Conservation (phyloP, 1,140 invertebrate genomes). For the Elysia chlorotica region DNA sequence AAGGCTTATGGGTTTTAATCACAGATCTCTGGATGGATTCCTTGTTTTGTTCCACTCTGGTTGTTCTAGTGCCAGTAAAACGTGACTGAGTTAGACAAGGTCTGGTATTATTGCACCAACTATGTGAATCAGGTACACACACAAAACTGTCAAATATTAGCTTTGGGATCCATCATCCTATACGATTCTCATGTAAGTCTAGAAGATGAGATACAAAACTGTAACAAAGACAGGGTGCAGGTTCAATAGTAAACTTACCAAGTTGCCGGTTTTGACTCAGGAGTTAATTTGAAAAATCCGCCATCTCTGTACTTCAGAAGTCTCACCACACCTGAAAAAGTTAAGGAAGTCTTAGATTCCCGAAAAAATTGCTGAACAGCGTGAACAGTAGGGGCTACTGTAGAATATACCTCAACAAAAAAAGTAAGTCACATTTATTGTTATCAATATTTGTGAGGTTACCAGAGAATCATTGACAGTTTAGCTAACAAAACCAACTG, state of each 20-base stretch:
- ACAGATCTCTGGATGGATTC: too few relatives aligned
- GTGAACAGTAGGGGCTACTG: background rate
- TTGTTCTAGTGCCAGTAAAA: background rate
- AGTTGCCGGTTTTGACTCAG: conserved; percentile 16
- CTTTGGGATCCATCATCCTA: background rate
- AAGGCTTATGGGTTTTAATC: too few relatives aligned
- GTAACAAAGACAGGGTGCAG: background rate
- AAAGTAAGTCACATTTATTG: too few relatives aligned
- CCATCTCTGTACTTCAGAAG: conserved; percentile 23
- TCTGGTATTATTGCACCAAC: background rate
- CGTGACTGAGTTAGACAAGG: background rate
- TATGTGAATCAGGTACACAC: background rate
- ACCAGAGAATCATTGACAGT: too few relatives aligned
- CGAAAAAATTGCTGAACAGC: background rate
- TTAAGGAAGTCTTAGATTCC: too few relatives aligned
- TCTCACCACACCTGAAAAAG: conserved; percentile 19
- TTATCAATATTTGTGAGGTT: too few relatives aligned
- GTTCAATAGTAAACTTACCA: conserved; percentile 17
- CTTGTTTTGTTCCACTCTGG: too few relatives aligned
- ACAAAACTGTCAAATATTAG: background rate
- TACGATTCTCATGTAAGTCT: background rate
- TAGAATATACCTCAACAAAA: too few relatives aligned
- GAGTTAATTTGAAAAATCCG: conserved; percentile 8
- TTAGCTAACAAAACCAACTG: too few relatives aligned
- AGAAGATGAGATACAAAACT: background rate